Evolutionary conservation across 2,113 vertebrate species (phyloP).

Genomic region (Ctenodactylus gundi): DNA sequence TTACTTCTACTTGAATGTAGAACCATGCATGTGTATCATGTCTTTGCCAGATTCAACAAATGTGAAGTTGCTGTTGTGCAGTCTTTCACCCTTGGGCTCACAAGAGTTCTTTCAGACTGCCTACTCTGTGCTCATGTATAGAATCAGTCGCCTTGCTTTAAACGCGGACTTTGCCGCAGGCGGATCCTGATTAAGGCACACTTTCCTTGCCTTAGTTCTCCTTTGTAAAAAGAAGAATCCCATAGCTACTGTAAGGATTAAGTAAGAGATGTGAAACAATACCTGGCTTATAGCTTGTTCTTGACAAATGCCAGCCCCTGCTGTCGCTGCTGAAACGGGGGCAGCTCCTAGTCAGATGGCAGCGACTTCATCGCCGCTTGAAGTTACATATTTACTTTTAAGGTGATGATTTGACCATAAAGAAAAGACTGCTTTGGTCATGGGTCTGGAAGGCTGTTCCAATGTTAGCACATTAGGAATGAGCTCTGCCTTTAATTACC

Average conservation of each 20-base stretch:
- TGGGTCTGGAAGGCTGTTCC: neutral
- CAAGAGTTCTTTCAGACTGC: neutral
- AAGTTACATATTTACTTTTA: neutral
- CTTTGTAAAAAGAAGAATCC: constrained; percentile 22
- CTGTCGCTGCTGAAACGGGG: neutral
- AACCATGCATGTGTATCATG: neutral
- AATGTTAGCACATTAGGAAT: constrained; percentile 20
- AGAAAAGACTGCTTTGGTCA: neutral
- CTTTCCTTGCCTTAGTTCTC: constrained; percentile 1
- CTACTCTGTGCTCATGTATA: neutral
- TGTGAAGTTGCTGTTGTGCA: neutral
- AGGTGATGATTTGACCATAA: neutral
- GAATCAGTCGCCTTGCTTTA: neutral
- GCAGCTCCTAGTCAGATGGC: neutral
- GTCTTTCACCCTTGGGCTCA: neutral
- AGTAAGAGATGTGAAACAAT: neutral
- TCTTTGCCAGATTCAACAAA: neutral
- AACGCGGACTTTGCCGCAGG: neutral
- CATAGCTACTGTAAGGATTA: neutral
- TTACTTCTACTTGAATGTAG: neutral
- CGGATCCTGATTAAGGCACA: neutral
- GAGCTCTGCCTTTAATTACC: neutral
- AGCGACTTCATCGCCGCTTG: neutral
- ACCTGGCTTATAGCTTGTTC: neutral
- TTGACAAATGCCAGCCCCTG: neutral